A percentile compares a stretch with the other conserved stretches of the same genome.
Conservation (phyloP, 2,797 vertebrate genomes). For the Discoglossus pictus region DNA sequence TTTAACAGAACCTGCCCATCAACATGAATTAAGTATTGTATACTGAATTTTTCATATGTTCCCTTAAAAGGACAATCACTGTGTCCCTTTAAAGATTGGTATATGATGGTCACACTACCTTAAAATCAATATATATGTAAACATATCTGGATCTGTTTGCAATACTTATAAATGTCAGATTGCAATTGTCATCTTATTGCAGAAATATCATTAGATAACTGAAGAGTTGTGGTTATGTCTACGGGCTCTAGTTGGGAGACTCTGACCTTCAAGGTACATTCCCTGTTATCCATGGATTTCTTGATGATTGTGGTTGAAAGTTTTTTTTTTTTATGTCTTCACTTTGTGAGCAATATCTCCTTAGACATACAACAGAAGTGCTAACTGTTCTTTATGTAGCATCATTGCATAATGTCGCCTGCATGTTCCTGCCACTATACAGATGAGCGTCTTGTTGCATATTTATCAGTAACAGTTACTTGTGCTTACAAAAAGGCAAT, state of each 20-base stretch:
- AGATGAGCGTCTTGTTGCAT: constrained; percentile 40
- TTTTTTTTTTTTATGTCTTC: constrained; percentile 15
- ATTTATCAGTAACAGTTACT: constrained; percentile 46
- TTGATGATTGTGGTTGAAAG: neutral
- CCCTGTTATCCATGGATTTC: neutral
- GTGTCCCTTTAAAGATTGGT: no score
- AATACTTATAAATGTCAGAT: no score
- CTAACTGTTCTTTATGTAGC: constrained; percentile 38
- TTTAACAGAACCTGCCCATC: no score
- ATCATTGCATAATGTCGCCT: constrained; percentile 31
- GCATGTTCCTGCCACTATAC: constrained; percentile 27
- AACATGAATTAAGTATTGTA: no score
- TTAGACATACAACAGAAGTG: constrained; percentile 24
- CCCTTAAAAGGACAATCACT: no score
- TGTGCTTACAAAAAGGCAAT: constrained; percentile 40
- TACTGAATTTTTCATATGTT: no score
- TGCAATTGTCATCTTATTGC: no score
- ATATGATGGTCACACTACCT: no score
- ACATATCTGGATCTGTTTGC: no score
- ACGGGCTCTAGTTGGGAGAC: neutral
- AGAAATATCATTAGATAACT: no score
- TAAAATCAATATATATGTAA: no score
- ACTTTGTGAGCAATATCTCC: constrained; percentile 10
- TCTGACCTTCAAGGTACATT: constrained; percentile 29
- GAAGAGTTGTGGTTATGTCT: constrained; percentile 8